Conservation (phyloP, 2,113 vertebrate genomes). For the rabbit (Oryctolagus cuniculus) region DNA sequence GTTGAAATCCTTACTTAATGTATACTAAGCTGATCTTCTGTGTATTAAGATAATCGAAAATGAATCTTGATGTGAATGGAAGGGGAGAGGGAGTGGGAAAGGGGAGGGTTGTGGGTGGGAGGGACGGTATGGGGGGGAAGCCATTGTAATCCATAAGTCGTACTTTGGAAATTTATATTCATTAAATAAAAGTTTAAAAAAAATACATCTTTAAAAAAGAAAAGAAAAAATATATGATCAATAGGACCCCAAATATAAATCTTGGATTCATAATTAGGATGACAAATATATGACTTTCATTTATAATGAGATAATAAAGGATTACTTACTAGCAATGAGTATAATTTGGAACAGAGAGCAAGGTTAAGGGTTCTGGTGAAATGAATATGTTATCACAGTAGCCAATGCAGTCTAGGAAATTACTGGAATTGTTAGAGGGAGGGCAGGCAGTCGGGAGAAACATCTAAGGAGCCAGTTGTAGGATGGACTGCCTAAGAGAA, state of each 20-base stretch:
- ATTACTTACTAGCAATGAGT: neutral
- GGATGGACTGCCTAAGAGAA: slow-evolving; percentile 84
- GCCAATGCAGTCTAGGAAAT: neutral
- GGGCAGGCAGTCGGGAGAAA: neutral
- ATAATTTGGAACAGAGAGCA: neutral
- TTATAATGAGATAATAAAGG: neutral
- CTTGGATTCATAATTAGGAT: slow-evolving; percentile 33
- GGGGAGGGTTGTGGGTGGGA: no score
- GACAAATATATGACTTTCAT: slow-evolving; percentile 5
- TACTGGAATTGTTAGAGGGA: neutral
- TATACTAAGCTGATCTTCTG: no score
- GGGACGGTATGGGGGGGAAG: no score
- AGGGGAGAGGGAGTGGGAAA: no score
- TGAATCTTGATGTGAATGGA: no score
- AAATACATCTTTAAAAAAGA: neutral
- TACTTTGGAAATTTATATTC: no score
- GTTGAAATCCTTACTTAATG: no score
- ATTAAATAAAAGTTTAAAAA: no score
- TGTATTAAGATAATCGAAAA: no score
- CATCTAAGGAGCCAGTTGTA: neutral
- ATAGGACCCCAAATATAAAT: slow-evolving; percentile 16
- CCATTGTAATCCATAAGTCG: no score
- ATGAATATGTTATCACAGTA: neutral
- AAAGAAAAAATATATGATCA: slow-evolving; percentile 21
- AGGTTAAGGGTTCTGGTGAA: slow-evolving; percentile 37